phyloP scores from a whole-genome alignment of 2,797 vertebrate genomes.

The Esox lucius region DNA sequence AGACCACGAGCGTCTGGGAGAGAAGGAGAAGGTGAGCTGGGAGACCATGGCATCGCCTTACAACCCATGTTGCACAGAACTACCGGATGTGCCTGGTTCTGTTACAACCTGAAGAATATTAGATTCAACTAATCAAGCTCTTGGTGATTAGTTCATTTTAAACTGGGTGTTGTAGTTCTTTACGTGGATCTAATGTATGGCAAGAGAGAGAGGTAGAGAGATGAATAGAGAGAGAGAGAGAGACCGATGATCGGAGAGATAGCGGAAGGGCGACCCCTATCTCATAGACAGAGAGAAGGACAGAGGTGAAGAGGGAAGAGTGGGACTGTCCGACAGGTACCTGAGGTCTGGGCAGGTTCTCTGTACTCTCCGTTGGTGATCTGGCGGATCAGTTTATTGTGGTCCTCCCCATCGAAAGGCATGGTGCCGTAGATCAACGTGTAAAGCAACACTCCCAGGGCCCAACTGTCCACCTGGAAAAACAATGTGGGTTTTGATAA shows the following conservation, averaged over 20 bases:
- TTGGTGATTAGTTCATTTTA: background rate
- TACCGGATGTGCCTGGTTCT: background rate
- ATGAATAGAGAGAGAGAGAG: background rate
- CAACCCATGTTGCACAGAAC: background rate
- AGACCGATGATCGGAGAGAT: background rate
- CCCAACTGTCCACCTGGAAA: constrained; percentile 98
- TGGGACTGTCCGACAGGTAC: constrained; percentile 61
- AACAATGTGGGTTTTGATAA: background rate
- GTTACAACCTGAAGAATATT: no score
- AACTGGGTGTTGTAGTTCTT: no score
- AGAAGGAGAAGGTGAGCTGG: background rate
- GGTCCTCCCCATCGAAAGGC: constrained; percentile 98
- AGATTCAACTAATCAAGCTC: no score
- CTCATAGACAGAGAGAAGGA: background rate
- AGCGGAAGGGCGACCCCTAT: no score
- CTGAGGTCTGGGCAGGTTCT: constrained; percentile 97
- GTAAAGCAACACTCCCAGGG: constrained; percentile 96
- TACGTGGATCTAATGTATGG: no score
- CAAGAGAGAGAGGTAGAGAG: background rate
- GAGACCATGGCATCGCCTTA: background rate
- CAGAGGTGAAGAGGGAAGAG: background rate
- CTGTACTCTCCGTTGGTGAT: constrained; percentile 98
- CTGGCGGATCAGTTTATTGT: constrained; percentile 98
- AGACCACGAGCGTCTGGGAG: constrained; percentile 91
- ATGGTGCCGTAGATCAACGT: constrained; percentile 97